These are phyloP conservation scores for Tachysurus fulvidraco DNA, from an alignment of 2,113 vertebrate genomes.

Conservation along the genomic window DNA sequence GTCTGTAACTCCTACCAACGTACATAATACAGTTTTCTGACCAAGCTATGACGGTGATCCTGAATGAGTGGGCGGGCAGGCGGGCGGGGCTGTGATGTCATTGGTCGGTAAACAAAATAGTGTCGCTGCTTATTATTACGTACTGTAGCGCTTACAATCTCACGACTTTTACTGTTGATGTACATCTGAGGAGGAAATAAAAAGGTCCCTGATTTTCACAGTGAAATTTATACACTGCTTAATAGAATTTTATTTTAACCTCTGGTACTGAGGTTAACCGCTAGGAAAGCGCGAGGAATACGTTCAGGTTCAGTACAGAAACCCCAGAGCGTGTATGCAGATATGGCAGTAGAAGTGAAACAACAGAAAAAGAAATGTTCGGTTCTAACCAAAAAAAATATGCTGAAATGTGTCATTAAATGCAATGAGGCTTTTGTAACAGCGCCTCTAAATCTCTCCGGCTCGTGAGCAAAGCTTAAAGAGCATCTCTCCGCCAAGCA, in stretches of 20 bases:
- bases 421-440: conserved; percentile 36
- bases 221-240: background rate
- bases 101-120: background rate
- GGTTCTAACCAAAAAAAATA: background rate
- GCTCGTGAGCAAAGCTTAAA: conserved; percentile 39
- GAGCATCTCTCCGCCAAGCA: conserved; percentile 33
- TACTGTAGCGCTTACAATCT: background rate
- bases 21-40: background rate
- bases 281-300: too few relatives aligned
- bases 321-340: background rate
- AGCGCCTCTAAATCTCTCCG: conserved; percentile 38
- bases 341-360: background rate
- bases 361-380: conserved; percentile 3
- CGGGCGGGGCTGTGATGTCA: background rate
- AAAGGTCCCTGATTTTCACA: background rate
- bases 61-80: too few relatives aligned
- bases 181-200: background rate
- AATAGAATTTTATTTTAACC: background rate
- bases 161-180: background rate
- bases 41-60: background rate
- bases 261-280: background rate
- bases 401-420: conserved; percentile 35
- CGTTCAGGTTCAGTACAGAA: background rate
- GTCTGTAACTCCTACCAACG: background rate
- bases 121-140: background rate